These are phyloP conservation scores for Lithophane socia DNA, from an alignment of 2,888 invertebrate species.

Conservation along the genomic window DNA sequence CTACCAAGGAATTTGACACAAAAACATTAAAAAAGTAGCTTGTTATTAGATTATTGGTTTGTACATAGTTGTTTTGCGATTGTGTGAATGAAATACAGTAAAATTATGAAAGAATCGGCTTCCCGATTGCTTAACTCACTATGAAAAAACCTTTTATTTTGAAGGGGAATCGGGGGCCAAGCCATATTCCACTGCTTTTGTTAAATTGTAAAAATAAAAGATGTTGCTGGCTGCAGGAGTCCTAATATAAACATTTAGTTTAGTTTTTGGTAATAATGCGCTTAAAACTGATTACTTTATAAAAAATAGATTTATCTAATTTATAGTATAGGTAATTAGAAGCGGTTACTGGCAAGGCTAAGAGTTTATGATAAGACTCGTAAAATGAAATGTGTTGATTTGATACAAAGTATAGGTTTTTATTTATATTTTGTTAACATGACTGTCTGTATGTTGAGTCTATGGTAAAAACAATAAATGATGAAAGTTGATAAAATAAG, in stretches of 20 bases:
- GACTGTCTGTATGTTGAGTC: slow-evolving; percentile 33
- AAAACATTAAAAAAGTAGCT: slow-evolving; percentile 28
- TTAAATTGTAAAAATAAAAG: neutral
- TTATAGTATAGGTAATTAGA: neutral
- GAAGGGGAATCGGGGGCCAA: neutral
- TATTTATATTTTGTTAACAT: slow-evolving; percentile 12
- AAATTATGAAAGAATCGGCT: neutral
- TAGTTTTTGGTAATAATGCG: neutral
- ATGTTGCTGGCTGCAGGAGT: neutral
- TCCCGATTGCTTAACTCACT: neutral
- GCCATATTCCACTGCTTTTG: neutral
- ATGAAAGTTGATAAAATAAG: slow-evolving; percentile 1
- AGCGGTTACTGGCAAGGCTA: neutral
- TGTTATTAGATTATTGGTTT: slow-evolving; percentile 42
- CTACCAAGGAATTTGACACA: slow-evolving; percentile 12
- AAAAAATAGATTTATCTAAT: neutral
- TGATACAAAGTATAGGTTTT: slow-evolving; percentile 6
- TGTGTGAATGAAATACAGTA: slow-evolving; percentile 44
- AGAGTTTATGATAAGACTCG: slow-evolving; percentile 4
- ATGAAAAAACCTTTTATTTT: neutral
- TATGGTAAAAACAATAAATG: slow-evolving; percentile 27
- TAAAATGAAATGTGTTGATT: slow-evolving; percentile 5
- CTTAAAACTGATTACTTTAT: neutral
- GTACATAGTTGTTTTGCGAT: slow-evolving; percentile 53
- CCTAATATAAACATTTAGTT: neutral